Conservation (phyloP, 2,888 invertebrate genomes). For the Cheiracanthium punctorium region DNA sequence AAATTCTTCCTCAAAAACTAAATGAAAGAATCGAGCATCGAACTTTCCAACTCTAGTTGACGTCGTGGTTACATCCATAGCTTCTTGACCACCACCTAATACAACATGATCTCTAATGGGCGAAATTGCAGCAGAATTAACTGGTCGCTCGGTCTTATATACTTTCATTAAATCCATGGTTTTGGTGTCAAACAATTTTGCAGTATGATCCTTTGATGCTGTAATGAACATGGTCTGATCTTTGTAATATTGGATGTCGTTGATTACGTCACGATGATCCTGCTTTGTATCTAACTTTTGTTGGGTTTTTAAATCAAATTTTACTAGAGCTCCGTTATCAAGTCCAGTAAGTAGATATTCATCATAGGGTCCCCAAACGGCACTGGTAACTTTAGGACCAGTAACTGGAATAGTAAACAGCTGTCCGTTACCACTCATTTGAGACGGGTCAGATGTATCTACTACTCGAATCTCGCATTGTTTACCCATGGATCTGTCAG, state of each 20-base stretch:
- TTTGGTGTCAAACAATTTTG: constrained; percentile 93
- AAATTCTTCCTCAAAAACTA: constrained; percentile 97
- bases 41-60: constrained; percentile 96
- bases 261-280: constrained; percentile 91
- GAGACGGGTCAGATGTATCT: constrained; percentile 78
- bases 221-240: constrained; percentile 97
- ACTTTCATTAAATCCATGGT: constrained; percentile 91
- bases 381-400: constrained; percentile 87
- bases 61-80: constrained; percentile 98
- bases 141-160: constrained; percentile 97
- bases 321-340: constrained; percentile 92
- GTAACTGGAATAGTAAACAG: constrained; percentile 48
- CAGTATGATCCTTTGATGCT: constrained; percentile 96
- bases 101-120: constrained; percentile 97
- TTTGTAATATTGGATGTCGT: constrained; percentile 96
- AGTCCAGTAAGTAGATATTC: constrained; percentile 94
- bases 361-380: constrained; percentile 95
- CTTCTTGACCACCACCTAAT: constrained; percentile 99
- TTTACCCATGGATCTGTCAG: constrained; percentile 93
- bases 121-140: constrained; percentile 98
- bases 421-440: constrained; percentile 73
- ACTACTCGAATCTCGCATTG: constrained; percentile 90
- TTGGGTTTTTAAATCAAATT: constrained; percentile 94
- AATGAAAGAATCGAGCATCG: constrained; percentile 94
- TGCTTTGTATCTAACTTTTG: constrained; percentile 86